A percentile compares a stretch with the other conserved stretches of the same genome.
These are phyloP conservation scores for Sminthopsis crassicaudata DNA, from an alignment of 2,113 vertebrate genomes.

Conservation along the genomic window DNA sequence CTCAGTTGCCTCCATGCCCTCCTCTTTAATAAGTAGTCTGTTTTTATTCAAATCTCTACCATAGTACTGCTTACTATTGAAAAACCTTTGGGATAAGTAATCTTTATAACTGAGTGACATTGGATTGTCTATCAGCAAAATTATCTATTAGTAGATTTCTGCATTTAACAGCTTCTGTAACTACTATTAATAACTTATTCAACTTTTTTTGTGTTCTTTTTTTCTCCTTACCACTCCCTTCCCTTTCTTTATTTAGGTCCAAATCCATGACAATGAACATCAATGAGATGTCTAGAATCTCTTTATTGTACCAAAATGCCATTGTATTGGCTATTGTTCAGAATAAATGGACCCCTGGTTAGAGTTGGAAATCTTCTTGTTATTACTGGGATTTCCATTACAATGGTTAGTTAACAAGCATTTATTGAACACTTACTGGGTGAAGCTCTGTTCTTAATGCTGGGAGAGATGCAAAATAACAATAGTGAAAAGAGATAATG, in stretches of 20 bases:
- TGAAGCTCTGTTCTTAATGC: not conserved
- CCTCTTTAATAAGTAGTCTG: not conserved
- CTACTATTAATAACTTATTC: not conserved
- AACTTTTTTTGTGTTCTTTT: not conserved
- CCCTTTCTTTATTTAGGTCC: not conserved
- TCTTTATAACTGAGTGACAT: not conserved
- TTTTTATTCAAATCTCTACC: not conserved
- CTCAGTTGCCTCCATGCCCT: not conserved
- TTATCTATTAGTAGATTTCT: not conserved
- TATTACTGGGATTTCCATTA: not conserved
- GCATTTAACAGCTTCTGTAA: not conserved
- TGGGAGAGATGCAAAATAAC: not conserved
- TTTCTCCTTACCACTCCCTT: not conserved
- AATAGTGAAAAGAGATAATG: not conserved
- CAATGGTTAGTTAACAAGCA: constrained; percentile 2
- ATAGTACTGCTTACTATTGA: not conserved
- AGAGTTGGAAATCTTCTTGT: not conserved
- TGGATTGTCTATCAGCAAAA: not conserved
- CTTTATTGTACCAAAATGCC: not conserved
- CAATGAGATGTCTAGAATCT: not conserved
- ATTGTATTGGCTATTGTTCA: not conserved
- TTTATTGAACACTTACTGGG: not conserved
- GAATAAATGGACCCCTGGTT: constrained; percentile 1
- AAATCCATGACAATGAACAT: not conserved
- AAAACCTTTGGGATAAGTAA: not conserved